Evolutionary conservation across 2,113 vertebrate species (phyloP).

Genomic region (Brachyhypopomus occidentalis): DNA sequence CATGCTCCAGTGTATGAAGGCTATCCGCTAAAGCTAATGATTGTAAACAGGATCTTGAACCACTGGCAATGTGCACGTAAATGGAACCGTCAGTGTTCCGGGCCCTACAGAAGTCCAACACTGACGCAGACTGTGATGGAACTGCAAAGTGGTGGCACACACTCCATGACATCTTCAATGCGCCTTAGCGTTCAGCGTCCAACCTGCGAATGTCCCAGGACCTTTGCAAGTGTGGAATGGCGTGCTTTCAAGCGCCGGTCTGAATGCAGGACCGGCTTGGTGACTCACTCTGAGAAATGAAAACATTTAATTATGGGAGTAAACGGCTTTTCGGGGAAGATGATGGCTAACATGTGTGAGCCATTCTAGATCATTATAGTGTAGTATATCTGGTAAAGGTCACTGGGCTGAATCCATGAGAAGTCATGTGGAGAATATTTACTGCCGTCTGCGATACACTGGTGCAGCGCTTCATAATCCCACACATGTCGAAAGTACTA

Average conservation of each 20-base stretch:
- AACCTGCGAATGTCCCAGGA: constrained; percentile 21
- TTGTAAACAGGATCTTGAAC: not conserved
- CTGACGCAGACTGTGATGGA: not conserved
- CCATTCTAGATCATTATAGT: constrained; percentile 38
- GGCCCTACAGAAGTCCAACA: no score
- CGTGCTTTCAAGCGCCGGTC: constrained; percentile 6
- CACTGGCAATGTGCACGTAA: not conserved
- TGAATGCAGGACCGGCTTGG: not conserved
- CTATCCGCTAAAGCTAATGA: not conserved
- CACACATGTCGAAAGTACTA: constrained; percentile 18
- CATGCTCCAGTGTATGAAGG: not conserved
- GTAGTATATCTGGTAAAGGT: constrained; percentile 48
- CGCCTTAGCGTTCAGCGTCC: not conserved
- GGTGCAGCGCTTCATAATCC: not conserved
- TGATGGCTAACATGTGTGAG: constrained; percentile 50
- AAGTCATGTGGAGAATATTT: constrained; percentile 37
- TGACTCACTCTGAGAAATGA: constrained; percentile 52
- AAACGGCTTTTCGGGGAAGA: constrained; percentile 43
- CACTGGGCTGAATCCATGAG: constrained; percentile 44
- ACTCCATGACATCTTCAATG: no score
- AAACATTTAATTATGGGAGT: constrained; percentile 54
- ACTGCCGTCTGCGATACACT: constrained; percentile 13
- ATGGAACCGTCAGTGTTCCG: no score
- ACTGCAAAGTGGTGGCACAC: not conserved
- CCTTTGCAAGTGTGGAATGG: constrained; percentile 13